These are phyloP conservation scores for Dryoscopus gambensis DNA, from an alignment of 2,113 vertebrate species.

Conservation along the genomic window DNA sequence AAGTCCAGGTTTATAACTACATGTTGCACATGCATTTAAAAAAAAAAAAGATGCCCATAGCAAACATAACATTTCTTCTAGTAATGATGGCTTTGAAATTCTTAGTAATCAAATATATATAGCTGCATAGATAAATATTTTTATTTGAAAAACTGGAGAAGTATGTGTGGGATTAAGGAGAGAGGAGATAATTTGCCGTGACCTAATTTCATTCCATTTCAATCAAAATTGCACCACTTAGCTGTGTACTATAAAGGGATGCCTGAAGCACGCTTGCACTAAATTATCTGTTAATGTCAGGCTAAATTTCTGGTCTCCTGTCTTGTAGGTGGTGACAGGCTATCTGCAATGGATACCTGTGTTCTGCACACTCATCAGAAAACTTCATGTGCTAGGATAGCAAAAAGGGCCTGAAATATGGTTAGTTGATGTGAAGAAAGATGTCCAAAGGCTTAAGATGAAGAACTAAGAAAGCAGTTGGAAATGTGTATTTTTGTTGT, in stretches of 20 bases:
- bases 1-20: neutral
- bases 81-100: neutral
- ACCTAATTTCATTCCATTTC: constrained; percentile 55
- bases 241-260: neutral
- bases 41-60: neutral
- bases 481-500: neutral
- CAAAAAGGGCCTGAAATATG: neutral
- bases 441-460: neutral
- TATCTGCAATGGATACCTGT: neutral
- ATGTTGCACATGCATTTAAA: neutral
- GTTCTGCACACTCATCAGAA: neutral
- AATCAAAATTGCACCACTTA: constrained; percentile 38
- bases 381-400: neutral
- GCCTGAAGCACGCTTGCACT: neutral
- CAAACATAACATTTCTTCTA: neutral
- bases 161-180: neutral
- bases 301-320: neutral
- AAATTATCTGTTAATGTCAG: constrained; percentile 13
- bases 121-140: neutral
- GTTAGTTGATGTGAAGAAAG: neutral
- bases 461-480: neutral
- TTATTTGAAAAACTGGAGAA: constrained; percentile 14
- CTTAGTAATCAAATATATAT: neutral
- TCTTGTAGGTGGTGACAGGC: neutral
- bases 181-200: constrained; percentile 32